Evolutionary conservation across 2,888 invertebrate species (phyloP), one percentile per base, ranked within the genome.

Genomic region (Cheilosia impressa): DNA sequence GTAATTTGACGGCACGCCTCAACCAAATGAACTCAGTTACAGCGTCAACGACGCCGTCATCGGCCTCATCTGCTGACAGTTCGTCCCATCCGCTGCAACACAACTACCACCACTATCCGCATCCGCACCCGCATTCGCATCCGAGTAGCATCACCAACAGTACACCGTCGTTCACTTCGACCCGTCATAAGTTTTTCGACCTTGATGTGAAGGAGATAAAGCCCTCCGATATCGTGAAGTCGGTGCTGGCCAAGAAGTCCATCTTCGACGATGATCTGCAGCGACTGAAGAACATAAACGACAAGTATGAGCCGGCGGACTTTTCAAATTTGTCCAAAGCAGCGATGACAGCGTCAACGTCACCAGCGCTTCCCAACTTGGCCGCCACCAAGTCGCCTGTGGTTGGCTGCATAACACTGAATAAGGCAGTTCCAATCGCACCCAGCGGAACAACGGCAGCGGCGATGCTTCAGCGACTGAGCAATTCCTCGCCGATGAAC

Each of bases 241-340:
- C 97, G 27, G 94, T 99, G 89, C 94, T 98, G 89, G 97, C 98
- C 5, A 97, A 97, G 92, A 95, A 96, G 87, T 98, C 98, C 66
- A 97, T 99, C 69, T 98, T 99, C 92, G 99, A 99, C 91, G 98
- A 98, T 92, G 99, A 99, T 91, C 95, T 96, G 50, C 98, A 98
- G 92, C 94, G 99, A 43, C 93, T 99, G 78, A 98, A 98, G 92
- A 97, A 97, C 89, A 96, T 96, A 77, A 94, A 95, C 90, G 95
- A 98, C 92, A 95, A 97, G 93, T 95, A 97, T 93, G 95, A 98
- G 93, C 95, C 94, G 83, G 93, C 92, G 92, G 88, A 89, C 50
- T 83, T 88, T 55, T 78, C 88, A 7, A 89, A 89, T 77, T 34
- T 88, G 31, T 79, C 87, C 13, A 89, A 88, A 50, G 60, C 83